phyloP scores from a whole-genome alignment of 2,113 vertebrate species.

The Upupa epops region DNA sequence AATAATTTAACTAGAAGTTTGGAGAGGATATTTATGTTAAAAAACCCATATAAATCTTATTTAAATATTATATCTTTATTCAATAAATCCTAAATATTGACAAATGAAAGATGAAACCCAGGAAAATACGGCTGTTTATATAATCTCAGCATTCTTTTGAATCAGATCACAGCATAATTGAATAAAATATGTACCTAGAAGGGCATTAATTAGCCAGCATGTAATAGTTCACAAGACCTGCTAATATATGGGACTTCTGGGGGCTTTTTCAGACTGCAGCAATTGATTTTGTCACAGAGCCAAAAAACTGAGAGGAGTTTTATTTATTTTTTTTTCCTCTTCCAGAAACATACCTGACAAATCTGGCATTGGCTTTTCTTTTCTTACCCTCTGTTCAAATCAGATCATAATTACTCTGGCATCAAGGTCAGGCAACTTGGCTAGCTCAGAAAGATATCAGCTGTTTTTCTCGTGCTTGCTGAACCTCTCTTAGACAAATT shows the following conservation, averaged over 20 bases:
- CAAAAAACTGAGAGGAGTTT: conserved; percentile 16
- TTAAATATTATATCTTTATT: neutral
- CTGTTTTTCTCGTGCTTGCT: conserved; percentile 80
- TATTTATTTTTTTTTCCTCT: neutral
- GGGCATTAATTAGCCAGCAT: conserved; percentile 62
- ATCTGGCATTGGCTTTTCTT: conserved; percentile 51
- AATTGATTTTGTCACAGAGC: conserved; percentile 63
- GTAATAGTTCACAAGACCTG: conserved; percentile 34
- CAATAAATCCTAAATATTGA: neutral
- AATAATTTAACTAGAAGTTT: neutral
- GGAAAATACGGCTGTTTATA: conserved; percentile 44
- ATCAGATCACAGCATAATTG: conserved; percentile 58
- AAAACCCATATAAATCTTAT: neutral
- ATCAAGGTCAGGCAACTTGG: conserved; percentile 76
- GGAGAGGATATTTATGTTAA: neutral
- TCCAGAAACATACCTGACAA: conserved; percentile 73
- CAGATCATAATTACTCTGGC: conserved; percentile 77
- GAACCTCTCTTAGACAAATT: conserved; percentile 81
- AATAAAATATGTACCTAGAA: conserved; percentile 64
- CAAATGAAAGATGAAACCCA: neutral
- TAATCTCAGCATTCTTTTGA: conserved; percentile 35
- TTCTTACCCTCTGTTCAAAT: conserved; percentile 67
- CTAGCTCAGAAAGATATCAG: conserved; percentile 76
- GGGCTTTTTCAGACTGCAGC: conserved; percentile 46
- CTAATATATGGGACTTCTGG: conserved; percentile 58